Evolutionary conservation across 2,888 invertebrate species (phyloP).

Genomic region (Villa cingulata): DNA sequence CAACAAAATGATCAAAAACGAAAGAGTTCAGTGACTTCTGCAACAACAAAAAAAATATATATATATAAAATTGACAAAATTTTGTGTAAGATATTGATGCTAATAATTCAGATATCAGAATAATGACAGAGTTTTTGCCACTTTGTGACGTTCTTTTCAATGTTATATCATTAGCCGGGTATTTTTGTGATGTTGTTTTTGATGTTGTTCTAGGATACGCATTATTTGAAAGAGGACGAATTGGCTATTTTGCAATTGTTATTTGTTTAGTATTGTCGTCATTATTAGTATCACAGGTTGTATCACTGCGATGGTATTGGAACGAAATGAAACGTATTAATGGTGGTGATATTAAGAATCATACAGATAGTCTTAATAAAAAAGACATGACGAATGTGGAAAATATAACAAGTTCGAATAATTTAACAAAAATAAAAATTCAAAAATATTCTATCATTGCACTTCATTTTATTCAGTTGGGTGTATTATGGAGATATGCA

Average conservation of each 20-base stretch:
- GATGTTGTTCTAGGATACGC: slow-evolving; percentile 78
- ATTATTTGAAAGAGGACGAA: slow-evolving; percentile 52
- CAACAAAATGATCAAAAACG: no score
- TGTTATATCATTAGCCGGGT: slow-evolving; percentile 76
- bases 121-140: slow-evolving; percentile 72
- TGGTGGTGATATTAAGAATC: neutral
- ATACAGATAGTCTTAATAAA: slow-evolving; percentile 4
- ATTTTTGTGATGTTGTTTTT: slow-evolving; percentile 84
- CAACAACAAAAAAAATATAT: no score
- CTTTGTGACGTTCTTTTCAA: slow-evolving; percentile 85
- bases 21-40: no score
- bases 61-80: no score
- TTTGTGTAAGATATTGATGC: no score
- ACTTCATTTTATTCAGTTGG: slow-evolving; percentile 54
- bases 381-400: slow-evolving; percentile 8
- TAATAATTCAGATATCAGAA: no score
- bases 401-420: slow-evolving; percentile 26
- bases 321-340: slow-evolving; percentile 15
- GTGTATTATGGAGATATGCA: slow-evolving; percentile 70
- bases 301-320: slow-evolving; percentile 64
- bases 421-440: slow-evolving; percentile 6
- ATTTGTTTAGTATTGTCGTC: slow-evolving; percentile 59
- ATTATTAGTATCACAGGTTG: slow-evolving; percentile 58
- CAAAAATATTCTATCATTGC: slow-evolving; percentile 38
- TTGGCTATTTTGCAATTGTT: slow-evolving; percentile 52